Base-by-base conservation (phyloP, 2,113 vertebrate species). In the Bombycilla garrulus region DNA sequence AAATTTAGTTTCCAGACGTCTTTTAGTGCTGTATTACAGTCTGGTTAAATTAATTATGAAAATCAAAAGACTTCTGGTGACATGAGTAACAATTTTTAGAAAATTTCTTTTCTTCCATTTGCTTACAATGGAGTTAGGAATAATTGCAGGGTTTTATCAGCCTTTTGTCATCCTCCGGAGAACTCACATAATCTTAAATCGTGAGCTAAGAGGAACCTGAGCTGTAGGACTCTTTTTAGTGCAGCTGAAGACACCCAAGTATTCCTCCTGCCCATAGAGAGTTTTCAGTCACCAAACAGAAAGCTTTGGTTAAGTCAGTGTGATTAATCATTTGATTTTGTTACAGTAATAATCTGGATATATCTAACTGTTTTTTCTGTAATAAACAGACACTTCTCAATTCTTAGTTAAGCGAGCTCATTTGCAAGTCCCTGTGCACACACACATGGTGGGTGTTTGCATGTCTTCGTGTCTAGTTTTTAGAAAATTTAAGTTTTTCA, bases 361-460 rank as follows among this genome's bases (percentile, higher is more conserved):
- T 44, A 33, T 42, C 18, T 57, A 2, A 28, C 26, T 36, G 56
- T 77, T 51, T 69, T 8, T 12, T 13, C 10, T 35, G 5, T 71
- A 71, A 22, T 24, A 48, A 71, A 18, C 21, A 67, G 16, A 3
- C n/a, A 7, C 33, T 73, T 78, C 15, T 29, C n/a, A 45, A 42
- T 66, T 74, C 17, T 47, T 48, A 10, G 15, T 40, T 65, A 67
- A 90, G 48, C 7, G 7, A 19, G 8, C 18, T 62, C 12, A n/a
- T 86, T 70, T 80, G 14, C 28, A 44, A 13, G 12, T 58, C 25
- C 51, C 4, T 69, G 11, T 51, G 38, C 40, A 8, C 13, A 6
- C 36, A 16, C 5, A 3, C 5, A 24, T 0, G 2, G 24, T 24
- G 10, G 8, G 24, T n/a, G 12, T 53, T 53, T 50, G 6, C 48